Evolutionary conservation across 2,113 vertebrate genomes (phyloP).

Genomic region (Mus musculus): DNA sequence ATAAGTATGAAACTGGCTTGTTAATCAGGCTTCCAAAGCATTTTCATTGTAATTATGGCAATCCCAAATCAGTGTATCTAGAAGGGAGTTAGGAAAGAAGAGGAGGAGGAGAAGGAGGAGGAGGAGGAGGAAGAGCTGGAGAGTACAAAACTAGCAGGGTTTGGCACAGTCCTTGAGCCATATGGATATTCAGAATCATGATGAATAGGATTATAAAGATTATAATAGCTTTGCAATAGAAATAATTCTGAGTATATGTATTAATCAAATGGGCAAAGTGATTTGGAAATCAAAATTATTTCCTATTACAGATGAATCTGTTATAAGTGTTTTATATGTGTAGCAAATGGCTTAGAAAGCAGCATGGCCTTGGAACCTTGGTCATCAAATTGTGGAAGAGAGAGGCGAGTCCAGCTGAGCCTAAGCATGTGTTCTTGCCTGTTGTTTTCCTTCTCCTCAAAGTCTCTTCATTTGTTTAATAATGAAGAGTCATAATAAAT

Average conservation of each 20-base stretch:
- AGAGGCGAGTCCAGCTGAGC: background rate
- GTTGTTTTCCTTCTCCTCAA: background rate
- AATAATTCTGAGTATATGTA: background rate
- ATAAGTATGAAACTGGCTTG: background rate
- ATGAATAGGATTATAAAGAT: background rate
- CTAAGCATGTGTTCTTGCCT: background rate
- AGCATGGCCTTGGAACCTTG: background rate
- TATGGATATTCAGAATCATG: background rate
- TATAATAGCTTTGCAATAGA: background rate
- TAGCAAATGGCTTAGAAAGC: background rate
- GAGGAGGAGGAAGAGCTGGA: no score
- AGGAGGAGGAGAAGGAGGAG: no score
- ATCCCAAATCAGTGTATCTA: constrained; percentile 9
- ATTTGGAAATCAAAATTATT: constrained; percentile 28
- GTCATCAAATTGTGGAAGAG: background rate
- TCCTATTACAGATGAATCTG: background rate
- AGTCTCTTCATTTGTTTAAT: background rate
- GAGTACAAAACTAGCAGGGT: background rate
- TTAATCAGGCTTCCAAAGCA: background rate
- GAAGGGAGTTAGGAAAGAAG: background rate
- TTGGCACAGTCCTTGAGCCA: background rate
- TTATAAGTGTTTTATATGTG: background rate
- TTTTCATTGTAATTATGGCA: background rate
- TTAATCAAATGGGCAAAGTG: background rate
- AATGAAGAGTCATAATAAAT: background rate